Evolutionary conservation across 2,888 invertebrate species (phyloP).

Genomic region (Acheta domesticus): DNA sequence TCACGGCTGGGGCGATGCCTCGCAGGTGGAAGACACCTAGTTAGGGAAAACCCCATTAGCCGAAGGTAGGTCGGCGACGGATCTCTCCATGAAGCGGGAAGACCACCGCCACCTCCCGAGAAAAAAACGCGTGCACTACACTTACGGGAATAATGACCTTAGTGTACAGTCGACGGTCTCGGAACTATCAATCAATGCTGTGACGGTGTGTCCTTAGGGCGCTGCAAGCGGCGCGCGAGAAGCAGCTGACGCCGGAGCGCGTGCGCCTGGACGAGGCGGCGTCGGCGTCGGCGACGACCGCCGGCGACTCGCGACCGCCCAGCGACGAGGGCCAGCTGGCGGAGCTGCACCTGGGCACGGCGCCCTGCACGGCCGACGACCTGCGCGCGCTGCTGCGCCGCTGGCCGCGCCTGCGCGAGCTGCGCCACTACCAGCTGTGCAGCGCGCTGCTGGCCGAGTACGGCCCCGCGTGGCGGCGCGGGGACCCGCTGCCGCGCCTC

Average conservation of each 20-base stretch:
- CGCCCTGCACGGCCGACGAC: conserved; percentile 38
- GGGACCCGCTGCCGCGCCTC: conserved; percentile 38
- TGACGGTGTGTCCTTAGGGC: conserved; percentile 21
- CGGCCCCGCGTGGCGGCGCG: conserved; percentile 39
- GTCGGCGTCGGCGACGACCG: not conserved
- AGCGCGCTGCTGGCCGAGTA: conserved; percentile 41
- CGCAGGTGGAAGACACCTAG: too few species aligned
- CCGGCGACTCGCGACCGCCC: not conserved
- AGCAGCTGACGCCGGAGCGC: not conserved
- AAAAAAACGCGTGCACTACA: too few species aligned
- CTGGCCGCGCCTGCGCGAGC: conserved; percentile 38
- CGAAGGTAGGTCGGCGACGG: too few species aligned
- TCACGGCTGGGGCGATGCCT: too few species aligned
- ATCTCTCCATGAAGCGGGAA: too few species aligned
- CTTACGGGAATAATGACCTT: too few species aligned
- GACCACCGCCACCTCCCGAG: too few species aligned
- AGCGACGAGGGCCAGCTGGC: conserved; percentile 12
- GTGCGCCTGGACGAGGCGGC: not conserved
- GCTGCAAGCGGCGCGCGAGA: conserved; percentile 30
- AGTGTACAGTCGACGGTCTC: too few species aligned
- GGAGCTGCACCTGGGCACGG: conserved; percentile 41
- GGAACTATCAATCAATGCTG: too few species aligned
- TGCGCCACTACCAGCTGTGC: conserved; percentile 42
- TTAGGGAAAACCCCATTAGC: too few species aligned
- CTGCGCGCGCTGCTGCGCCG: conserved; percentile 37